Percentiles rank a stretch among this genome's conserved stretches.
These are phyloP conservation scores for Amphipoea lucens DNA, from an alignment of 2,888 invertebrate genomes.

Conservation along the genomic window DNA sequence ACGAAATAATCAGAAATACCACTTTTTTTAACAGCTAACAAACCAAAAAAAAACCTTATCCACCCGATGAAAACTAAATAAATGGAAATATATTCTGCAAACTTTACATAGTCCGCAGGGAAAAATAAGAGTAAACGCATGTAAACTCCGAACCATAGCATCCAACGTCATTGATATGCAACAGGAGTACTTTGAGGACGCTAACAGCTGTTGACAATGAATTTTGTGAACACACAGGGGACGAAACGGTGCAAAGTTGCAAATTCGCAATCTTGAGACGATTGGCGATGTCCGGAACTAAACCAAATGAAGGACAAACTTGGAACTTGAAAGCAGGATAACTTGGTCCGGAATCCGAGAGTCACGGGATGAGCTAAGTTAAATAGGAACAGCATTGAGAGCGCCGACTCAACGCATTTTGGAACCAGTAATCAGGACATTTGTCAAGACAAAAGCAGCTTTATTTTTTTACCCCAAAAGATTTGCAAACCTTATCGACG, in stretches of 20 bases:
- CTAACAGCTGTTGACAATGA: constrained; percentile 56
- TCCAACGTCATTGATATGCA: constrained; percentile 54
- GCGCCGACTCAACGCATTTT: constrained; percentile 56
- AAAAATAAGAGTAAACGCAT: constrained; percentile 32
- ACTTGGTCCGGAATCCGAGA: constrained; percentile 66
- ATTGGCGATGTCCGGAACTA: constrained; percentile 70
- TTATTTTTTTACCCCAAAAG: constrained; percentile 55
- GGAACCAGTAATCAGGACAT: constrained; percentile 56
- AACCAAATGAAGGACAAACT: constrained; percentile 72
- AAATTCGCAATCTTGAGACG: constrained; percentile 70
- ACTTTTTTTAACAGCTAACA: constrained; percentile 27
- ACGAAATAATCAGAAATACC: constrained; percentile 8
- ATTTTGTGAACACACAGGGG: constrained; percentile 41
- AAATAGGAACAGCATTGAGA: constrained; percentile 73
- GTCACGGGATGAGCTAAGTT: constrained; percentile 73
- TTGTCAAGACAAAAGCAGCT: constrained; percentile 51
- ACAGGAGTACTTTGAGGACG: constrained; percentile 48
- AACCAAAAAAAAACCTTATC: constrained; percentile 19
- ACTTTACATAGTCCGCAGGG: constrained; percentile 32
- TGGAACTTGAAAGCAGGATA: constrained; percentile 69
- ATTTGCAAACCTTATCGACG: constrained; percentile 55
- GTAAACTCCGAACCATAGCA: constrained; percentile 41
- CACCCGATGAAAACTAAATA: constrained; percentile 31
- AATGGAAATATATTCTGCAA: constrained; percentile 56
- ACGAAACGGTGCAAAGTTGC: constrained; percentile 60